Base-by-base conservation (phyloP, 1,140 invertebrate genomes). In the Heterodera schachtii region DNA sequence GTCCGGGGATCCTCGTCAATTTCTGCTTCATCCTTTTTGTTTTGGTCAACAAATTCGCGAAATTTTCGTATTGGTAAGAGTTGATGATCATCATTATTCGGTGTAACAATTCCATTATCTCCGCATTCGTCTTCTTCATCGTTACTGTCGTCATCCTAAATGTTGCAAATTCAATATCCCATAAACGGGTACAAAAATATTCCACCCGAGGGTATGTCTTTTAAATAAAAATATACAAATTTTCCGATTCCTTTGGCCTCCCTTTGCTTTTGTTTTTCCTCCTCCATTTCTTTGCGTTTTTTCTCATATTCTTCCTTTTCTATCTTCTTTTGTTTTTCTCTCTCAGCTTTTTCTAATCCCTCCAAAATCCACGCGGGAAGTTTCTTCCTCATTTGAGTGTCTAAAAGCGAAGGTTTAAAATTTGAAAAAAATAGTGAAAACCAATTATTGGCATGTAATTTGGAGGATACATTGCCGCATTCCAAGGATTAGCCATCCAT, bases 321-420 rank as follows among this genome's bases (percentile, higher is more conserved):
- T 82, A 95, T 91, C 85, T 95, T 94, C 86, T 94, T 95, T 87
- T 94, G 93, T 90, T 98, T 98, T 85, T 98, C 96, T 73, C 94
- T 92, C 91, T 98, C 96, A 95, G 98, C 97, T 92, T 98, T 98
- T 90, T 98, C 96, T 80, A 98, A 91, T 57, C 96, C 95, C 92
- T 97, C 95, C 86, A 95, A 92, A 81, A 98, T 97, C 96, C 96
- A 98, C 6, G 94, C 94, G 70, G 96, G 96, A 44, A 98, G 92
- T 87, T 95, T 93, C 89, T 95, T 94, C 52, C 95, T 91, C 90
- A 96, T 96, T 46, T 94, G 94, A 44, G 95, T 95, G 92, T 98
- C 96, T 91, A 86, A 74, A 85, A 78, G 46, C 73, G 2, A 43
- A 2, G 41, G n/a, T 71, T 13, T 16, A 80, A 76, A 57, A n/a